phyloP scores from a whole-genome alignment of 2,113 vertebrate species.

The Lucifuga dentata region DNA sequence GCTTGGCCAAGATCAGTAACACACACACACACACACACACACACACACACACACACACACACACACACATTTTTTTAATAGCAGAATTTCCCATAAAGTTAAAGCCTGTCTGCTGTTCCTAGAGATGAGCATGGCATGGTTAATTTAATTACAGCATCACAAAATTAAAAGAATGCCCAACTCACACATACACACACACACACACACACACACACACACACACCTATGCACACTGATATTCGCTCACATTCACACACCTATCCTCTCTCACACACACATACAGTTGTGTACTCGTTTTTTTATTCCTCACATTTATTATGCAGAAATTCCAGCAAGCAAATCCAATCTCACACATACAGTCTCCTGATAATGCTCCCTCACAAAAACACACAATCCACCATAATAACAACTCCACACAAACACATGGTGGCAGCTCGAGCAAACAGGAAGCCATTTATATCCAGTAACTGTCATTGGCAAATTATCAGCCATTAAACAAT shows the following conservation, averaged over 20 bases:
- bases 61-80: neutral
- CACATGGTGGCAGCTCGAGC: neutral
- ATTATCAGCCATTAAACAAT: neutral
- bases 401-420: no score
- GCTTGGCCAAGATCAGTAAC: neutral
- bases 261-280: neutral
- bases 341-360: constrained; percentile 9
- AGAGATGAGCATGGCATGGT: constrained; percentile 14
- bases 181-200: constrained; percentile 22
- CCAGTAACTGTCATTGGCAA: constrained; percentile 18
- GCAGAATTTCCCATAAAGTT: neutral
- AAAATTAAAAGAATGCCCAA: constrained; percentile 64
- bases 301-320: constrained; percentile 8
- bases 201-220: constrained; percentile 15
- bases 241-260: constrained; percentile 5
- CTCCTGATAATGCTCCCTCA: neutral
- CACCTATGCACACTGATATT: constrained; percentile 5
- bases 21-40: neutral
- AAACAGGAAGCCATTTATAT: constrained; percentile 16
- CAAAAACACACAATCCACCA: constrained; percentile 12
- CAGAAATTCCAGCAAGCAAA: constrained; percentile 4
- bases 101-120: neutral
- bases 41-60: neutral
- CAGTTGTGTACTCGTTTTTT: neutral
- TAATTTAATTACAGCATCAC: constrained; percentile 49